Evolutionary conservation across 2,113 vertebrate genomes (phyloP).

Genomic region (Nothoprocta perdicaria): DNA sequence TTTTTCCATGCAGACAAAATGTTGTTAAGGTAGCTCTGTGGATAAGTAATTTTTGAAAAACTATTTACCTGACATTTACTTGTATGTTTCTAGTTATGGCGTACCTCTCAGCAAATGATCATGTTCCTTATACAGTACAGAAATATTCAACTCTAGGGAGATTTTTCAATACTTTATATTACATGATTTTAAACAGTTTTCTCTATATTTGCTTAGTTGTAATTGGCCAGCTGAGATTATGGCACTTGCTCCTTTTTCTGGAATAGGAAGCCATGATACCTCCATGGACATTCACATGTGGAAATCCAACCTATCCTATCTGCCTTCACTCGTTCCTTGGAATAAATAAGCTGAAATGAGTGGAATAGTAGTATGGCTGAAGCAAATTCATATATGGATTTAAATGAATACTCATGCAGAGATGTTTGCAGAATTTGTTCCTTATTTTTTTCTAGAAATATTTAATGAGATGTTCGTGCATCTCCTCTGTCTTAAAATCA

Average conservation of each 20-base stretch:
- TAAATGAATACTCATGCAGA: neutral
- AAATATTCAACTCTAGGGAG: neutral
- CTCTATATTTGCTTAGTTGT: neutral
- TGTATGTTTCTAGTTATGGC: neutral
- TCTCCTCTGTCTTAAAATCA: neutral
- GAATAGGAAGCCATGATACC: neutral
- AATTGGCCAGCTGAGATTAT: neutral
- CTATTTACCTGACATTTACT: neutral
- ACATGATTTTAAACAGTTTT: neutral
- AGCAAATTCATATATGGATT: neutral
- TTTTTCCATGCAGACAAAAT: neutral
- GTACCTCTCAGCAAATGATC: neutral
- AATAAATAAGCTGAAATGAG: neutral
- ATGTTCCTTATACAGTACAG: neutral
- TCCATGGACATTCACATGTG: neutral
- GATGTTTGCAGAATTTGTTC: neutral
- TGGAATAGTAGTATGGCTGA: neutral
- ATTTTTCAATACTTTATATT: neutral
- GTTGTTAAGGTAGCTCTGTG: neutral
- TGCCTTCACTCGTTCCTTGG: neutral
- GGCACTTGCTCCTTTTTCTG: neutral
- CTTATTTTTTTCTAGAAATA: neutral
- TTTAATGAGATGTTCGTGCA: neutral
- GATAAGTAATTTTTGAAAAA: neutral
- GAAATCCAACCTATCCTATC: neutral